These are phyloP conservation scores for Urocyon cinereoargenteus DNA, from an alignment of 2,797 vertebrate species.

Conservation along the genomic window DNA sequence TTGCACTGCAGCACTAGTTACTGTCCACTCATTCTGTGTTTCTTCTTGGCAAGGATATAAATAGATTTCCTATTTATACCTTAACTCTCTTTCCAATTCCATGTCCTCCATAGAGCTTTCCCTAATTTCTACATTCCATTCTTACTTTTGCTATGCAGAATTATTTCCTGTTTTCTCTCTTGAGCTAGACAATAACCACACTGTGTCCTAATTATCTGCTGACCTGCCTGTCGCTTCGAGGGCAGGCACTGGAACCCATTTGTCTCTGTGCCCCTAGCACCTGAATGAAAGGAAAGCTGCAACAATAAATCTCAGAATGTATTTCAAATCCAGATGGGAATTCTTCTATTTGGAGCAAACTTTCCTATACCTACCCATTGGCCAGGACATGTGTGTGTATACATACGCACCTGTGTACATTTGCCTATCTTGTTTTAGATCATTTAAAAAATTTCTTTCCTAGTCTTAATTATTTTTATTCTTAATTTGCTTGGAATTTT, in stretches of 20 bases:
- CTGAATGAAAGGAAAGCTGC: neutral
- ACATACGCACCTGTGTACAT: fast-evolving
- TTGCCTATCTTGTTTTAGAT: neutral
- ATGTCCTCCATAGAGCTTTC: neutral
- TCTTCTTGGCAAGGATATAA: neutral
- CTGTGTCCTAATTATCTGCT: neutral
- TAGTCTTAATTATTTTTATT: neutral
- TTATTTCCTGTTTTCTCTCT: neutral
- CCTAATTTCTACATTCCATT: neutral
- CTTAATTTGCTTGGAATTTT: neutral
- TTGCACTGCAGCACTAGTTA: neutral
- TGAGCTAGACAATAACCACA: neutral
- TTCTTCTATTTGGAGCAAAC: neutral
- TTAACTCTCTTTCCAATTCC: neutral
- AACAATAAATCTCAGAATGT: neutral
- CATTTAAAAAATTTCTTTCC: neutral
- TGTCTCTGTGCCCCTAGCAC: neutral
- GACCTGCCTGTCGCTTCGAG: neutral
- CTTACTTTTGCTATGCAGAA: neutral
- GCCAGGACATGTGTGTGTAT: neutral
- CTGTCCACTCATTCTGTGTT: neutral
- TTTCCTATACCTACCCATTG: neutral
- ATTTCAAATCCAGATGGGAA: neutral
- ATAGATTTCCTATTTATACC: neutral
- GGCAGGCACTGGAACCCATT: neutral